A percentile compares a stretch with the other conserved stretches of the same genome.
Conservation (phyloP, 2,113 vertebrate species). For the Phalacrocorax brasilianus region DNA sequence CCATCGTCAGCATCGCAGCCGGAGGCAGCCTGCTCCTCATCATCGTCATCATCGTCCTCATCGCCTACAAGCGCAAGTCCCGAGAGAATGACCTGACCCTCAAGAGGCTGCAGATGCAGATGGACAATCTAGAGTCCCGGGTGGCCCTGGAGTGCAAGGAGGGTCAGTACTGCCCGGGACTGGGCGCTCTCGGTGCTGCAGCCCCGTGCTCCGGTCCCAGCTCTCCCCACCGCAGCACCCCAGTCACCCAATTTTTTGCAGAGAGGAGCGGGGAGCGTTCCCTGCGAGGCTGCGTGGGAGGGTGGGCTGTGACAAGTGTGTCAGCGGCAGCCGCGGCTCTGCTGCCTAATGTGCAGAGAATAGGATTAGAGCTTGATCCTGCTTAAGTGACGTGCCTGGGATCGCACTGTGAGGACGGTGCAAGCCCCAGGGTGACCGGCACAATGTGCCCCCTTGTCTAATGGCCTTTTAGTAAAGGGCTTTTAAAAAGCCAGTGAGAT, state of each 20-base stretch:
- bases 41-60: constrained; percentile 97
- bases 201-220: accelerated
- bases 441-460: neutral
- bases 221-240: neutral
- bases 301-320: neutral
- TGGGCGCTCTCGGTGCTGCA: accelerated
- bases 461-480: neutral
- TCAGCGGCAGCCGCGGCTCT: neutral
- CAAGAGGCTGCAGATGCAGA: constrained; percentile 98
- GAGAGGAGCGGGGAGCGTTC: accelerated
- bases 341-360: neutral
- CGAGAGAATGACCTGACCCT: constrained; percentile 96
- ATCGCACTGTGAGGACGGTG: neutral
- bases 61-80: constrained; percentile 98
- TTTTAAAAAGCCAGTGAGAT: neutral
- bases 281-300: accelerated
- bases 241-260: accelerated
- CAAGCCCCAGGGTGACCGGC: neutral
- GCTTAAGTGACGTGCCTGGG: neutral
- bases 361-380: constrained; percentile 25
- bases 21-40: constrained; percentile 95
- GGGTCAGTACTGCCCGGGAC: constrained; percentile 67
- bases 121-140: constrained; percentile 98
- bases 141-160: constrained; percentile 98
- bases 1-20: constrained; percentile 93